phyloP scores from a whole-genome alignment of 2,888 invertebrate species.

The Pandemis corylana region DNA sequence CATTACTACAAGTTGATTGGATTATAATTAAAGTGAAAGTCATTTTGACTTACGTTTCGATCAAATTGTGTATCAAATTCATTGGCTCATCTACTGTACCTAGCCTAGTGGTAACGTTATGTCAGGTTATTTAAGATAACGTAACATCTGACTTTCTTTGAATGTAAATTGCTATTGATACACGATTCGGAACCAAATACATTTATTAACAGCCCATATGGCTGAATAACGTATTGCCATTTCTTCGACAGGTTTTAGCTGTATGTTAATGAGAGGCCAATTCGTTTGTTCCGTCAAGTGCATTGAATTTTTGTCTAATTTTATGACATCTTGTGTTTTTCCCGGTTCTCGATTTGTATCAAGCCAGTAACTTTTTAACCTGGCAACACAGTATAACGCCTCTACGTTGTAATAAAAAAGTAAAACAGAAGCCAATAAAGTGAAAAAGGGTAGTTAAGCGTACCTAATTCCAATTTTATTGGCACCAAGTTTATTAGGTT shows the following conservation, averaged over 20 bases:
- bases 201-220: background rate
- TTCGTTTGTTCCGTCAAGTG: background rate
- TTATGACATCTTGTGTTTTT: background rate
- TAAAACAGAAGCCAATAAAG: background rate
- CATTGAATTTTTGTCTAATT: background rate
- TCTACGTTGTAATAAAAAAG: background rate
- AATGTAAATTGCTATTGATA: conserved; percentile 18
- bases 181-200: conserved; percentile 2
- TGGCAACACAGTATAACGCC: background rate
- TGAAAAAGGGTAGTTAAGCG: background rate
- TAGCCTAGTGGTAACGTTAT: background rate
- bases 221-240: background rate
- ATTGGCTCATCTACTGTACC: background rate
- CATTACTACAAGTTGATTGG: background rate
- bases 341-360: background rate
- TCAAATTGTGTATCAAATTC: background rate
- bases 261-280: background rate
- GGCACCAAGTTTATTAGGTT: conserved; percentile 6
- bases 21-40: conserved; percentile 9
- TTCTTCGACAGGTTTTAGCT: background rate
- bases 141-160: conserved; percentile 6
- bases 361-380: background rate
- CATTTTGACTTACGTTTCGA: background rate
- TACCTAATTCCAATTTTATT: conserved; percentile 12
- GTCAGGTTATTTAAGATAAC: conserved; percentile 6